Evolutionary conservation across 2,113 vertebrate genomes (phyloP).

Genomic region (Ctenomys sociabilis): DNA sequence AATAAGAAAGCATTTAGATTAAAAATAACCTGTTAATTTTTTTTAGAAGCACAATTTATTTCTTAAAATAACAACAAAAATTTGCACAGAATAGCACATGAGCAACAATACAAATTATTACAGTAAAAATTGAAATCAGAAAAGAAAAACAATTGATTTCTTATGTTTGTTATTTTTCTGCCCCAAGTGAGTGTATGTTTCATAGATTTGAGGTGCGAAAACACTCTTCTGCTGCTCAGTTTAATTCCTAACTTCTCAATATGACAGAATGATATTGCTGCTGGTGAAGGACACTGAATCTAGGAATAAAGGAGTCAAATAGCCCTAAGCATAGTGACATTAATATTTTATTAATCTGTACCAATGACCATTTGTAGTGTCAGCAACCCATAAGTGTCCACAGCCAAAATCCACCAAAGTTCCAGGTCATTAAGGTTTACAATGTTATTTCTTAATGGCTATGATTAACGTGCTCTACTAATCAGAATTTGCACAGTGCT

Average conservation of each 20-base stretch:
- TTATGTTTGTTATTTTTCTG: constrained; percentile 11
- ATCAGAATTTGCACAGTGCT: too few species aligned
- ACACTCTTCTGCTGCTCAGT: background rate
- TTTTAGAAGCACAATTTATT: constrained; percentile 44
- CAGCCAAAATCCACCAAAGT: background rate
- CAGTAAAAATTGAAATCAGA: constrained; percentile 5
- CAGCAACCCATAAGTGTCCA: background rate
- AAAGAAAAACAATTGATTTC: background rate
- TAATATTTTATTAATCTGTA: background rate
- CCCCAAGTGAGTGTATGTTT: background rate
- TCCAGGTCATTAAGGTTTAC: background rate
- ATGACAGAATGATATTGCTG: background rate
- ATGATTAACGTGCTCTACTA: background rate
- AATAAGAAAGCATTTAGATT: background rate
- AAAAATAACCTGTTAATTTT: too few species aligned
- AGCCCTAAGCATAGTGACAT: background rate
- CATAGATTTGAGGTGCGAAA: background rate
- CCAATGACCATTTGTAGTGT: background rate
- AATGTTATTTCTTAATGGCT: constrained; percentile 5
- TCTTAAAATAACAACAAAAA: background rate
- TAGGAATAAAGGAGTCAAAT: background rate
- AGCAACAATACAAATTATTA: background rate
- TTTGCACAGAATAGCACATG: background rate
- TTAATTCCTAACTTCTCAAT: background rate
- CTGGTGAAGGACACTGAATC: background rate